Percentiles rank a stretch among this genome's conserved stretches.
Conservation (phyloP, 2,113 vertebrate species). For the Otis tarda region DNA sequence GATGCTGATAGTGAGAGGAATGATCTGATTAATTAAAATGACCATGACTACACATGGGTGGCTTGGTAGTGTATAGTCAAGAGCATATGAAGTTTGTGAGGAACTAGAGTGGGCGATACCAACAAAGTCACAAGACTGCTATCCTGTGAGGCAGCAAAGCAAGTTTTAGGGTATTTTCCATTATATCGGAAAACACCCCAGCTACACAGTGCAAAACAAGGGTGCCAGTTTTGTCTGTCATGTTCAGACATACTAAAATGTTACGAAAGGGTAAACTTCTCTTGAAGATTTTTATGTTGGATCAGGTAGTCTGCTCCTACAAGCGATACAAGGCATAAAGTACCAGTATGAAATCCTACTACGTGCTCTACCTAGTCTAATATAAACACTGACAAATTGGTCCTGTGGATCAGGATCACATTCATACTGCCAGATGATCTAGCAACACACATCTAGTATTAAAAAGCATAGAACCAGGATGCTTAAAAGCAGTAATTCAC, state of each 20-base stretch:
- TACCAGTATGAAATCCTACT: not conserved
- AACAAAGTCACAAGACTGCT: not conserved
- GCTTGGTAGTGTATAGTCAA: not conserved
- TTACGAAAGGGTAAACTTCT: not conserved
- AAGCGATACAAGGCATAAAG: not conserved
- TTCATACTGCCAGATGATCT: not conserved
- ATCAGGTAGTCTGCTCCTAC: not conserved
- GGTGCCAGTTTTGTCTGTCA: not conserved
- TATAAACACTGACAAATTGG: not conserved
- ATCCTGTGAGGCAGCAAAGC: not conserved
- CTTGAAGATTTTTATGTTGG: not conserved
- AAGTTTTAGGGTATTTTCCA: not conserved
- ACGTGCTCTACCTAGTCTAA: not conserved
- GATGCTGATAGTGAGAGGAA: not conserved
- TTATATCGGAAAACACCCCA: not conserved
- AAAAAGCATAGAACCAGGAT: not conserved
- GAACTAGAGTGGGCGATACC: rapidly evolving
- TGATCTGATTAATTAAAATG: not conserved
- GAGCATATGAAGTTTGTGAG: not conserved
- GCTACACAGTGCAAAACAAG: not conserved
- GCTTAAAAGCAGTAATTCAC: not conserved
- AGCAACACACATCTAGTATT: not conserved
- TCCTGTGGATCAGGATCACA: not conserved
- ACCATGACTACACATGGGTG: not conserved
- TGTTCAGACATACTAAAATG: not conserved